Conservation (phyloP, 2,113 vertebrate species). For the Echinops telfairi region DNA sequence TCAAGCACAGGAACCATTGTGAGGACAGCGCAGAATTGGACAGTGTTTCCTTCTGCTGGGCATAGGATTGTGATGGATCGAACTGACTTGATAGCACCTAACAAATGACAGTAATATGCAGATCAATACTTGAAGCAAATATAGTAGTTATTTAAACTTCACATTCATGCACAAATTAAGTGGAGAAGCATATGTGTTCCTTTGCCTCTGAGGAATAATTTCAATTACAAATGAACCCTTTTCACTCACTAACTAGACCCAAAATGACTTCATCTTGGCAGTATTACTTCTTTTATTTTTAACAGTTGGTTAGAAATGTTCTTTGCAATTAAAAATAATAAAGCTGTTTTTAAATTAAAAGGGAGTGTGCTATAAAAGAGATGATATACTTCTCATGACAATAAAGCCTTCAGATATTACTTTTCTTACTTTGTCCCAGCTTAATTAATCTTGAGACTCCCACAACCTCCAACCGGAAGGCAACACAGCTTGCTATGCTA, state of each 20-base stretch:
- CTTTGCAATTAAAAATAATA: constrained; percentile 63
- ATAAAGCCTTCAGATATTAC: not conserved
- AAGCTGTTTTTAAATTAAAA: constrained; percentile 55
- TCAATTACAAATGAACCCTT: constrained; percentile 66
- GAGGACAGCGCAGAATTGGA: too few species aligned
- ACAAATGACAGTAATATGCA: not conserved
- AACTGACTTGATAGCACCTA: too few species aligned
- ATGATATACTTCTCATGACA: not conserved
- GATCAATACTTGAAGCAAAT: not conserved
- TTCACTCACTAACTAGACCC: constrained; percentile 47
- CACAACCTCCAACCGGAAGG: not conserved
- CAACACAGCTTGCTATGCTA: not conserved
- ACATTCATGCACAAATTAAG: not conserved
- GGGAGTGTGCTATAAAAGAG: constrained; percentile 7
- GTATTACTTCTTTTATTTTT: not conserved
- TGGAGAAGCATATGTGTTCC: constrained; percentile 43
- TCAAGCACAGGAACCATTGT: too few species aligned
- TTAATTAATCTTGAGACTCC: not conserved
- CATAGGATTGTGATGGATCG: too few species aligned
- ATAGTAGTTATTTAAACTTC: not conserved
- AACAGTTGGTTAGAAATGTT: constrained; percentile 49
- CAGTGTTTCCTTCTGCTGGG: too few species aligned
- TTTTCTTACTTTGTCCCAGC: not conserved
- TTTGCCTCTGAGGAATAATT: constrained; percentile 35
- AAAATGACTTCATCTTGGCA: constrained; percentile 41